phyloP scores from a whole-genome alignment of 2,888 invertebrate genomes.

The Lasioglossum pauxillum region DNA sequence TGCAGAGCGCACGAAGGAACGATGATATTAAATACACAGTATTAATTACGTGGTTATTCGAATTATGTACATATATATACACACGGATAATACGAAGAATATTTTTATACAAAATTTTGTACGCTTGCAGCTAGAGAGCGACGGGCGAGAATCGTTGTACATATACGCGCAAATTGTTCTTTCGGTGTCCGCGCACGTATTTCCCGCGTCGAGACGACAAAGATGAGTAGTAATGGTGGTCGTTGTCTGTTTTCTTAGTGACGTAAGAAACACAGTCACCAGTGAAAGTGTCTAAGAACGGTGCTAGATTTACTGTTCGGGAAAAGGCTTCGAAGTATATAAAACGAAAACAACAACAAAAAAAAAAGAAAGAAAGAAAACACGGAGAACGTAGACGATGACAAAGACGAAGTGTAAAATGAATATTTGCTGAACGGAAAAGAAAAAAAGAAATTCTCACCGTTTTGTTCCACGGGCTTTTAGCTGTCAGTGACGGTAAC shows the following conservation, averaged over 20 bases:
- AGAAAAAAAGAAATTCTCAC: slow-evolving; percentile 37
- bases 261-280: slow-evolving; percentile 58
- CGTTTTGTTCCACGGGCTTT: slow-evolving; percentile 80
- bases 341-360: background rate
- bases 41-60: slow-evolving; percentile 81
- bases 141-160: slow-evolving; percentile 75
- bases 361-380: background rate
- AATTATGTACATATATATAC: slow-evolving; percentile 79
- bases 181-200: slow-evolving; percentile 67
- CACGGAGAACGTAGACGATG: slow-evolving; percentile 20
- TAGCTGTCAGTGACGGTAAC: slow-evolving; percentile 71
- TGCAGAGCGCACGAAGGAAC: slow-evolving; percentile 73
- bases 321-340: slow-evolving; percentile 33
- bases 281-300: slow-evolving; percentile 59
- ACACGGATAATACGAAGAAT: slow-evolving; percentile 77
- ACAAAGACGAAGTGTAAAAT: slow-evolving; percentile 26
- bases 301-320: slow-evolving; percentile 62
- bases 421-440: slow-evolving; percentile 42
- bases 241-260: slow-evolving; percentile 64
- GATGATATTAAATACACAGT: slow-evolving; percentile 82
- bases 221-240: slow-evolving; percentile 55
- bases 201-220: slow-evolving; percentile 42
- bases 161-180: slow-evolving; percentile 73
- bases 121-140: slow-evolving; percentile 74
- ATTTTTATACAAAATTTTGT: slow-evolving; percentile 84